A percentile compares a stretch with the other conserved stretches of the same genome.
Evolutionary conservation across 2,797 vertebrate genomes (phyloP).

Genomic region (Platyrinchus mystaceus): DNA sequence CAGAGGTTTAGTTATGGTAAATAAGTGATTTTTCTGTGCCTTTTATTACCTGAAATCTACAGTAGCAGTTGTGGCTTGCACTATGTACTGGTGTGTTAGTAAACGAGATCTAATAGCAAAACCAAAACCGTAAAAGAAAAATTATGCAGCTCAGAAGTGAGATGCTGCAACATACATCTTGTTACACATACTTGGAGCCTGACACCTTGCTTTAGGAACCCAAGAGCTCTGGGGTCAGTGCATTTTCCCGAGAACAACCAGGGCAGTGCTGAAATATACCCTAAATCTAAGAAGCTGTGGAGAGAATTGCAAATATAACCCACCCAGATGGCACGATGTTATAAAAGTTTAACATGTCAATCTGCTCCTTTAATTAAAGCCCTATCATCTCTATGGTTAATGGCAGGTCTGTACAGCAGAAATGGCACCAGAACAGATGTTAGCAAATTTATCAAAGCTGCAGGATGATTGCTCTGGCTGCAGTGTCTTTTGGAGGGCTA

Average conservation of each 20-base stretch:
- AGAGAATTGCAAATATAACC: constrained; percentile 5
- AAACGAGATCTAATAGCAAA: neutral
- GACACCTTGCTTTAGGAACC: neutral
- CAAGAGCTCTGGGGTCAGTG: neutral
- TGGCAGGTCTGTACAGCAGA: constrained; percentile 44
- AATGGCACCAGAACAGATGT: constrained; percentile 65
- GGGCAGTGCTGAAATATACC: neutral
- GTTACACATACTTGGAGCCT: neutral
- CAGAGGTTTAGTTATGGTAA: neutral
- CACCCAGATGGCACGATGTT: constrained; percentile 46
- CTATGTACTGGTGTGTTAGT: fast-evolving
- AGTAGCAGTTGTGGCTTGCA: neutral
- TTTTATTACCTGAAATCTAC: neutral
- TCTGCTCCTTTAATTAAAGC: constrained; percentile 65
- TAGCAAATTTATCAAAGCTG: constrained; percentile 43
- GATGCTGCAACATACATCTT: neutral
- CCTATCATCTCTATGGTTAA: constrained; percentile 25
- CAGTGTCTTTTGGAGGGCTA: neutral
- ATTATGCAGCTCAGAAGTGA: neutral
- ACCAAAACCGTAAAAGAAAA: neutral
- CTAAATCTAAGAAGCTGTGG: neutral
- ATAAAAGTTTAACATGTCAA: constrained; percentile 12
- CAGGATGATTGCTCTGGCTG: constrained; percentile 6
- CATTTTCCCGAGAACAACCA: neutral
- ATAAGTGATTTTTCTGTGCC: neutral